These are phyloP conservation scores for Heliconius ismenius DNA, from an alignment of 2,888 invertebrate genomes.

Conservation along the genomic window DNA sequence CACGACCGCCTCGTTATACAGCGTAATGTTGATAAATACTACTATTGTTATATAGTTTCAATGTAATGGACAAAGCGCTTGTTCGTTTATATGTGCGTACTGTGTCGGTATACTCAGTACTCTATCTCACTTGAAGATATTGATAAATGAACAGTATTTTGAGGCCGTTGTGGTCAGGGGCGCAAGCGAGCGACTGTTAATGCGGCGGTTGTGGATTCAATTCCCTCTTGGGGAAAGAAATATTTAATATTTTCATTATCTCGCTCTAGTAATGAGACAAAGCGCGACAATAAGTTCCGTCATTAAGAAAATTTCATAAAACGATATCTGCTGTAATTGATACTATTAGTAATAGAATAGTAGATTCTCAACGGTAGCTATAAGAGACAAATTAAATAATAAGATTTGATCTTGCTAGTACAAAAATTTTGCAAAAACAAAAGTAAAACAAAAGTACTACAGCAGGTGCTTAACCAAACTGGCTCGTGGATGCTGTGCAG, in stretches of 20 bases:
- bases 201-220: not conserved
- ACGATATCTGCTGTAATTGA: too few relatives aligned
- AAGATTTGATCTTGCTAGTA: too few relatives aligned
- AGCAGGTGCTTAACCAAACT: not conserved
- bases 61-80: not conserved
- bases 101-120: not conserved
- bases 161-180: too few relatives aligned
- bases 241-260: not conserved
- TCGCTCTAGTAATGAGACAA: not conserved
- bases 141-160: not conserved
- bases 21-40: not conserved
- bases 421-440: not conserved
- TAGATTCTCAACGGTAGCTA: too few relatives aligned
- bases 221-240: not conserved
- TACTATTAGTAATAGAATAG: too few relatives aligned
- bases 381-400: too few relatives aligned
- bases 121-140: not conserved
- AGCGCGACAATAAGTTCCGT: not conserved
- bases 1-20: not conserved
- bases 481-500: slow-evolving; percentile 14
- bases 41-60: not conserved
- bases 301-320: not conserved
- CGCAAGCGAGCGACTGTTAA: too few relatives aligned
- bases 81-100: not conserved
- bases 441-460: not conserved